phyloP scores from a whole-genome alignment of 2,113 vertebrate species.

The Coptodon rendalli region DNA sequence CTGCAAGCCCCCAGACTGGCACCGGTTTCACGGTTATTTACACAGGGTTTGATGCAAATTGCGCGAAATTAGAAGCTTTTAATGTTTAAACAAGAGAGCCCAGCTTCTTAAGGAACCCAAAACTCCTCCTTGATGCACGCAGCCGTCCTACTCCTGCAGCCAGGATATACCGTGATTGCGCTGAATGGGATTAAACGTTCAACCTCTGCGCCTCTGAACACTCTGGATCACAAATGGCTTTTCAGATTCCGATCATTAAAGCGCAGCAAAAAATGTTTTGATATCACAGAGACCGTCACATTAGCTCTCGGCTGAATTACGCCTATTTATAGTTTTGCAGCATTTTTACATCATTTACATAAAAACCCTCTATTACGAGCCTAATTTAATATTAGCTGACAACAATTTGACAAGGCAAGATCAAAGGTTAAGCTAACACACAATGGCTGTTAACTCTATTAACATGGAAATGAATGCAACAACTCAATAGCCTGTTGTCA shows the following conservation, averaged over 20 bases:
- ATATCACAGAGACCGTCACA: conserved; percentile 33
- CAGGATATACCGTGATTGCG: not conserved
- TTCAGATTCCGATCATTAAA: conserved; percentile 19
- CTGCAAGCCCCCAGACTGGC: not conserved
- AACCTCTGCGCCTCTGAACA: not conserved
- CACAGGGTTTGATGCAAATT: not conserved
- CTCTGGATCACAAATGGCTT: conserved; percentile 5
- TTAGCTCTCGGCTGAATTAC: conserved; percentile 36
- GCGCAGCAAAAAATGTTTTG: conserved; percentile 33
- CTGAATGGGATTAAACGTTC: conserved; percentile 1
- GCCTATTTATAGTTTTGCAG: conserved; percentile 68
- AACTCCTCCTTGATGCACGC: not conserved
- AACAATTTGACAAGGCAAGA: conserved; percentile 54
- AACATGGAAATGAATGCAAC: conserved; percentile 77
- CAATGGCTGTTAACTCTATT: conserved; percentile 65
- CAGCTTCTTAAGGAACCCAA: not conserved
- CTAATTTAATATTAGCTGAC: conserved; percentile 62
- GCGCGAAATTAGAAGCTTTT: not conserved
- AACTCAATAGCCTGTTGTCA: conserved; percentile 74
- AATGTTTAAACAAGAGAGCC: not conserved
- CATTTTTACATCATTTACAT: conserved; percentile 60
- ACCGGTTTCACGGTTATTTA: not conserved
- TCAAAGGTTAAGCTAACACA: conserved; percentile 65
- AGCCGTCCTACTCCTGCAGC: not conserved
- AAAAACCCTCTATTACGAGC: conserved; percentile 54